These are phyloP conservation scores for Corythornis vintsioides DNA, from an alignment of 2,113 vertebrate genomes.

Conservation along the genomic window DNA sequence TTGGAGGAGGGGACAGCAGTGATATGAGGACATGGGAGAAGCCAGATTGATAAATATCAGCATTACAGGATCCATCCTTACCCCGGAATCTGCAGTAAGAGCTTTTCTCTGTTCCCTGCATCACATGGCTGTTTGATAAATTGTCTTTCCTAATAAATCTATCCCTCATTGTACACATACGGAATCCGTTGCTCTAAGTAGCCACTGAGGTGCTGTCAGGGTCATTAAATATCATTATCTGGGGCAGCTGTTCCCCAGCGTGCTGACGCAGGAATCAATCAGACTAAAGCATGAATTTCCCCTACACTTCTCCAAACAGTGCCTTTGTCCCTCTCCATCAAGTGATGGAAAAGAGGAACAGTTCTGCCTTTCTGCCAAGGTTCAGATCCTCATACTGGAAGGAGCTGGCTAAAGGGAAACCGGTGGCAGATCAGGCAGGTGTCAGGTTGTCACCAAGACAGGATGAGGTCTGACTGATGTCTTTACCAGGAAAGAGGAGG, in stretches of 20 bases:
- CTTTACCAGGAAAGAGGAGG: not conserved
- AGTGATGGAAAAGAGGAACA: not conserved
- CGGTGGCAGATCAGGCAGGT: conserved; percentile 54
- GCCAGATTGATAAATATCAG: not conserved
- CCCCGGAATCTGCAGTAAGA: not conserved
- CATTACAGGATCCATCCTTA: not conserved
- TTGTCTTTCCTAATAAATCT: conserved; percentile 8
- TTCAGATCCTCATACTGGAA: conserved; percentile 38
- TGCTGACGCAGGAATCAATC: conserved; percentile 44
- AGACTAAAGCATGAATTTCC: not conserved
- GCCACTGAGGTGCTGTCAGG: conserved; percentile 19
- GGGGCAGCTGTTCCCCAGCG: conserved; percentile 16
- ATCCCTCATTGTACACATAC: conserved; percentile 14
- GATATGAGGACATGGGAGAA: not conserved
- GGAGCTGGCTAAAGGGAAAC: conserved; percentile 65
- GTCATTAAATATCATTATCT: conserved; percentile 73
- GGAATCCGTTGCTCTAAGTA: conserved; percentile 12
- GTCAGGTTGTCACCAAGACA: conserved; percentile 68
- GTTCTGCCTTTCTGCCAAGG: conserved; percentile 3
- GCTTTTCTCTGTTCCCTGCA: not conserved
- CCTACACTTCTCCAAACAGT: not conserved
- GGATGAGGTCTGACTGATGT: conserved; percentile 67
- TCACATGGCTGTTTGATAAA: not conserved
- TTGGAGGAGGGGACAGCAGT: not conserved
- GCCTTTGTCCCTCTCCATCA: conserved; percentile 29